phyloP scores from a whole-genome alignment of 92 coral and sea anemone species.

The Porites lobata region DNA sequence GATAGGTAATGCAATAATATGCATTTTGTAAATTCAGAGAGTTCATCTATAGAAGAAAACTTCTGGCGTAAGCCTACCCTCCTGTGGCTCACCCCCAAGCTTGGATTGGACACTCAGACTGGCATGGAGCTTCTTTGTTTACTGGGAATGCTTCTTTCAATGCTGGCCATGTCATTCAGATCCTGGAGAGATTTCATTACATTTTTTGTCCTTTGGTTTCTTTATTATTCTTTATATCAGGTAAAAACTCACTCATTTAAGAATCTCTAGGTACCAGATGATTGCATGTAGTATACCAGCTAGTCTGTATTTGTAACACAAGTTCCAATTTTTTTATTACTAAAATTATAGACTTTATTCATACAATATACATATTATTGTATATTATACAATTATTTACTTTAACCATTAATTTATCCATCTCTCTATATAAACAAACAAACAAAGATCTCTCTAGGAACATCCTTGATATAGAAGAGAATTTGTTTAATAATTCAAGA shows the following conservation, averaged over 20 bases:
- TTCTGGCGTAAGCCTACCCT: constrained; percentile 84
- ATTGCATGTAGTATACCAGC: no score
- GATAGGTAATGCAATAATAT: no score
- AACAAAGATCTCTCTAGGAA: no score
- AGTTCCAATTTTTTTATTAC: no score
- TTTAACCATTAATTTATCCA: no score
- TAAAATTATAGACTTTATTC: no score
- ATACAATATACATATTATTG: no score
- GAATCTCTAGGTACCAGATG: not conserved
- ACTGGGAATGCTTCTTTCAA: constrained; percentile 72
- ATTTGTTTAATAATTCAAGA: no score
- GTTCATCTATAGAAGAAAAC: constrained; percentile 61
- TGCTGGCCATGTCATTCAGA: constrained; percentile 78
- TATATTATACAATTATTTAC: no score
- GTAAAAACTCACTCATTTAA: constrained; percentile 32
- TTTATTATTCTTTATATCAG: constrained; percentile 95
- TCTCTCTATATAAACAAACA: no score
- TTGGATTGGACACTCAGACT: constrained; percentile 91
- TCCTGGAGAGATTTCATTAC: constrained; percentile 82
- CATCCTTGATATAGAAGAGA: no score
- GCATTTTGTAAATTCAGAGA: constrained; percentile 17
- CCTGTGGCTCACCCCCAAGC: constrained; percentile 81
- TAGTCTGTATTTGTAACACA: no score
- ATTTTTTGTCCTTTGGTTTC: constrained; percentile 86
- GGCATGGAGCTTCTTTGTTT: constrained; percentile 92